Conservation (phyloP, 92 coral and sea anemone species). For the Meandrina meandrites region DNA sequence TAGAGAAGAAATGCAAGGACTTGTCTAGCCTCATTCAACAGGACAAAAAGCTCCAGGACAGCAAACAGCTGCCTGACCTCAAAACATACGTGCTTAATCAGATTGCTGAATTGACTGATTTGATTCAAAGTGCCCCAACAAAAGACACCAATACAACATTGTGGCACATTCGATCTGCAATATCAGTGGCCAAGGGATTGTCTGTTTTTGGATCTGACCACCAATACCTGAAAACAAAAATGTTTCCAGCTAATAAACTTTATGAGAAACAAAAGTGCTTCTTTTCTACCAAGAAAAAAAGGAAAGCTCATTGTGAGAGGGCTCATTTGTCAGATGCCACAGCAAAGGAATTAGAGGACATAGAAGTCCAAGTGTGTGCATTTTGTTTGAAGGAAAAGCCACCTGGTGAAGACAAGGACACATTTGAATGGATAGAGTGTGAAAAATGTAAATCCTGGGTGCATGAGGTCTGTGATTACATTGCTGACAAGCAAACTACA, state of each 20-base stretch:
- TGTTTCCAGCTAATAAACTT: constrained; percentile 29
- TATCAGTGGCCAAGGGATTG: constrained; percentile 50
- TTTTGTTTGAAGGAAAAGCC: constrained; percentile 45
- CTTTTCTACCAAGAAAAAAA: constrained; percentile 29
- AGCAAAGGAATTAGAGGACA: constrained; percentile 6
- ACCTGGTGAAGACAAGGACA: constrained; percentile 14
- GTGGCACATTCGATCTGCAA: constrained; percentile 38
- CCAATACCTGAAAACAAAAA: constrained; percentile 32
- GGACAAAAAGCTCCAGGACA: not conserved
- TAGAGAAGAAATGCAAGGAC: constrained; percentile 1
- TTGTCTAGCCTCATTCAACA: not conserved
- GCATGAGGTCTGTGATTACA: constrained; percentile 35
- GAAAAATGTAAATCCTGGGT: constrained; percentile 43
- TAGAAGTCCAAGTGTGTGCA: constrained; percentile 36
- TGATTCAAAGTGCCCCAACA: constrained; percentile 35
- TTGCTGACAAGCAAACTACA: constrained; percentile 27
- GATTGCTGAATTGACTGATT: constrained; percentile 24
- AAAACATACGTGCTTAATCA: not conserved
- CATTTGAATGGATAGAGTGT: constrained; percentile 45
- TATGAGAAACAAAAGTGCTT: constrained; percentile 40
- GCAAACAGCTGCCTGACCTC: constrained; percentile 19
- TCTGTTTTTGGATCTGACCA: constrained; percentile 42
- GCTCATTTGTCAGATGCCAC: constrained; percentile 10
- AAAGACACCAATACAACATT: constrained; percentile 36
- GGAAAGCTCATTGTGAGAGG: not conserved